Base-by-base conservation (phyloP, 2,113 vertebrate species). In the Calyptommatus sinebrachiatus region DNA sequence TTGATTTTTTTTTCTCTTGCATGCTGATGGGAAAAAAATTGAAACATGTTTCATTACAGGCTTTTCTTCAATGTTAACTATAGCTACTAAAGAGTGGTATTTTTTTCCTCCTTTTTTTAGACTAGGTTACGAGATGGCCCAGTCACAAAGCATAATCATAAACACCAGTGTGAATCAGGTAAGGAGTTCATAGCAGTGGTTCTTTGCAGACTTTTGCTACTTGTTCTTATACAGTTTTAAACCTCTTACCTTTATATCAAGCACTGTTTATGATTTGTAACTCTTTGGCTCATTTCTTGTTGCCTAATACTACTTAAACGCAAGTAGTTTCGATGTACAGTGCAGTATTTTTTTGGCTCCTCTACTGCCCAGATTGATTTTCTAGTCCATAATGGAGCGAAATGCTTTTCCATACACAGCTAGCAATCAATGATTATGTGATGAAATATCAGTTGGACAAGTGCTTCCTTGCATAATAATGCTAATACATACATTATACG, bases 91-190 rank as follows among this genome's bases (percentile, higher is more conserved):
- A 28, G 57, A 45, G 35, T n/a, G 41, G 53, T 22, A 61, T 26
- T 16, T 29, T n/a, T 41, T 75, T 61, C 62, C 31, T 22, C 73
- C 29, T 77, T 12, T 8, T 73, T 83, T 31, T 60, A 85, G 79
- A 87, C 16, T 73, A 28, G 71, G 8, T 41, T 50, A 1, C 14
- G 89, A 88, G 86, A 90, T 92, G 90, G 84, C 86, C 78, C 79
- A 92, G 35, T 26, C 24, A 2, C 80, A 91, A 80, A 84, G 73
- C 83, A 92, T 84, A 14, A 8, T 93, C 61, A 20, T 92, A 71
- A 94, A 94, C 85, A 82, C 77, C 2, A 3, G 31, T 0, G 85
- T 93, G 53, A 88, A 89, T 31, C 91, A 93, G 91, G 93, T 94
- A 88, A 89, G 71, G 45, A 57, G 16, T 57, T 81, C 2, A 57